phyloP scores from a whole-genome alignment of 2,888 invertebrate species.

The Hirtodrosophila trivittata region DNA sequence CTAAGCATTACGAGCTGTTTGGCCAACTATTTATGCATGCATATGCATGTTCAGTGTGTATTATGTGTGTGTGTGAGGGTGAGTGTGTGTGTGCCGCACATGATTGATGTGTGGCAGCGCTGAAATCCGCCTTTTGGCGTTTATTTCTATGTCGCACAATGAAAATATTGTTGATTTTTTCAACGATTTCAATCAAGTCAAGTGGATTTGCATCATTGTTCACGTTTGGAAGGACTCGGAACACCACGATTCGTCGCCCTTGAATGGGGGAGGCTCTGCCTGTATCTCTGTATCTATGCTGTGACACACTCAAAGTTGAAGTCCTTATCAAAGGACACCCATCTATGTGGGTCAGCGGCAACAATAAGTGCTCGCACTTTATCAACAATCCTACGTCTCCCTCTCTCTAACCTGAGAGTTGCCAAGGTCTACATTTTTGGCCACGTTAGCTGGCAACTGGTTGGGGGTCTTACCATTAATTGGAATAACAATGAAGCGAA shows the following conservation, averaged over 20 bases:
- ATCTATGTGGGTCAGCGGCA: conserved; percentile 58
- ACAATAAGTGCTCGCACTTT: conserved; percentile 33
- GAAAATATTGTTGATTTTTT: conserved; percentile 55
- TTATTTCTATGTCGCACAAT: conserved; percentile 63
- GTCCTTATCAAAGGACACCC: conserved; percentile 46
- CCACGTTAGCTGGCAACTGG: conserved; percentile 28
- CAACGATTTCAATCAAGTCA: conserved; percentile 78
- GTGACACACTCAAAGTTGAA: conserved; percentile 1
- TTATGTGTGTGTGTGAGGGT: conserved; percentile 10
- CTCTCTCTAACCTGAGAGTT: conserved; percentile 2
- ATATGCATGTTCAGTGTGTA: conserved; percentile 9
- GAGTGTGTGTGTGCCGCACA: conserved; percentile 32
- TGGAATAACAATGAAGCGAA: conserved; percentile 44
- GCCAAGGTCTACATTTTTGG: conserved; percentile 18
- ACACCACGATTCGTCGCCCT: conserved; percentile 33
- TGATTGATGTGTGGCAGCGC: conserved; percentile 64
- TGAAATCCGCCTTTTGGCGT: conserved; percentile 32
- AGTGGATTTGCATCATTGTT: conserved; percentile 73
- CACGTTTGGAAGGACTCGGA: conserved; percentile 55
- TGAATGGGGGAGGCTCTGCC: conserved; percentile 35
- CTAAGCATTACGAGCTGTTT: conserved; percentile 15
- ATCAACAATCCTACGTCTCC: conserved; percentile 27
- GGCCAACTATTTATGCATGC: conserved; percentile 44
- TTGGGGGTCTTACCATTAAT: conserved; percentile 51
- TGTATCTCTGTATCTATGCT: background rate